Conservation (phyloP, 2,888 invertebrate genomes). For the Cremastinae sp. region DNA sequence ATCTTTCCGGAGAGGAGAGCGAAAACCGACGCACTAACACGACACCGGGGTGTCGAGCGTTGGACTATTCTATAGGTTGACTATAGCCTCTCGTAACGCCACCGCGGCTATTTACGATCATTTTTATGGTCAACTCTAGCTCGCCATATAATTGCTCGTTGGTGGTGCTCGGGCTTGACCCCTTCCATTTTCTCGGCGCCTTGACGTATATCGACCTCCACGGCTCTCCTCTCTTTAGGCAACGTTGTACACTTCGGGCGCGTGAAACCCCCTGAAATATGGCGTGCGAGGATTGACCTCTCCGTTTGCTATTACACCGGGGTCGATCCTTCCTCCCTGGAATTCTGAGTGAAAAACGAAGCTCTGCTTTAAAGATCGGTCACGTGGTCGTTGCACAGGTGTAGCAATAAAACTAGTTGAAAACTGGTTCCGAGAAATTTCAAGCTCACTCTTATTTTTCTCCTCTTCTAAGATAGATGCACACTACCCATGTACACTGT, state of each 20-base stretch:
- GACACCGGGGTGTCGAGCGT: not conserved
- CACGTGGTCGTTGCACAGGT: constrained; percentile 44
- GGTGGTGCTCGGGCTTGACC: constrained; percentile 27
- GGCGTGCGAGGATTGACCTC: constrained; percentile 42
- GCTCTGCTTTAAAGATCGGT: not conserved
- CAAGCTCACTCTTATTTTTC: constrained; percentile 11
- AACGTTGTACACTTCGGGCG: constrained; percentile 1
- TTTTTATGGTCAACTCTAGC: constrained; percentile 73
- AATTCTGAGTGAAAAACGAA: constrained; percentile 26
- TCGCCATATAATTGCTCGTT: constrained; percentile 68
- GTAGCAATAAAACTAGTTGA: constrained; percentile 50
- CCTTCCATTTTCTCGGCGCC: constrained; percentile 23
- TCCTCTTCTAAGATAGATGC: constrained; percentile 6
- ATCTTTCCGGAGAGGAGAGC: constrained; percentile 62
- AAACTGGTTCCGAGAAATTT: constrained; percentile 43
- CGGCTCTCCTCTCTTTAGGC: not conserved
- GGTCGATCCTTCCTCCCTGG: constrained; percentile 21
- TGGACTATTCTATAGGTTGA: constrained; percentile 25
- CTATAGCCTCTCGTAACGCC: constrained; percentile 54
- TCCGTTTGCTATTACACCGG: constrained; percentile 41
- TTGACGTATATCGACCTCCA: constrained; percentile 19
- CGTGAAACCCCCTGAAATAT: not conserved
- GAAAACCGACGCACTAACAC: constrained; percentile 38
- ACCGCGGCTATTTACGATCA: constrained; percentile 73
- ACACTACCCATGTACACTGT: not conserved